A percentile compares a stretch with the other conserved stretches of the same genome.
Conservation (phyloP, 1,140 invertebrate genomes). For the Ceratosolen solmsi region DNA sequence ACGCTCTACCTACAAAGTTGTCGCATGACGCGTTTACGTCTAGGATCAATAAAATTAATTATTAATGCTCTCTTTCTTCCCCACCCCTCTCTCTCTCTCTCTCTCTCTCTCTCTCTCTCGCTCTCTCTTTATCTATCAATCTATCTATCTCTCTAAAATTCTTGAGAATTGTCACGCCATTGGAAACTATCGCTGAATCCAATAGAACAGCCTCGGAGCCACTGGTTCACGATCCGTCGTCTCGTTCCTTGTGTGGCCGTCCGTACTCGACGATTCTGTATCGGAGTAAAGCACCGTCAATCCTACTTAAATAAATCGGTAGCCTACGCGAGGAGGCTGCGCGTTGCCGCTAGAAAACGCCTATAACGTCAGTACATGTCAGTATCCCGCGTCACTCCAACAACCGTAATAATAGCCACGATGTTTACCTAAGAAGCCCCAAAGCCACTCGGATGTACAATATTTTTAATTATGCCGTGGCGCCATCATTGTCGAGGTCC, state of each 20-base stretch:
- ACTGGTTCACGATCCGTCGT: no score
- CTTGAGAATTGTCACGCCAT: not conserved
- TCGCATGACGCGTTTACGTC: not conserved
- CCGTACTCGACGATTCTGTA: not conserved
- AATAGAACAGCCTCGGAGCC: no score
- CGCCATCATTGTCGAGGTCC: not conserved
- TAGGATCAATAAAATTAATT: not conserved
- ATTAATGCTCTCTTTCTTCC: no score
- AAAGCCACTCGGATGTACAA: no score
- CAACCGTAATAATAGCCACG: not conserved
- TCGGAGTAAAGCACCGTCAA: constrained; percentile 5
- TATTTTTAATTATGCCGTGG: not conserved
- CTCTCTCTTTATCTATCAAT: no score
- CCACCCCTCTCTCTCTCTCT: no score
- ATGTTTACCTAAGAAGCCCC: not conserved
- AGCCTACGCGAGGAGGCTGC: constrained; percentile 48
- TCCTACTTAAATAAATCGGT: constrained; percentile 48
- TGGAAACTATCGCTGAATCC: not conserved
- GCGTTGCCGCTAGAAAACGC: constrained; percentile 17
- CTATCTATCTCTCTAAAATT: no score
- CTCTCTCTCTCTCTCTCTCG: no score
- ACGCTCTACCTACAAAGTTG: not conserved
- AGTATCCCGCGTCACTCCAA: no score
- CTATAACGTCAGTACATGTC: constrained; percentile 42
- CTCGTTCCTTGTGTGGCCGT: not conserved